Conservation (phyloP, 2,113 vertebrate genomes). For the Dolichotis patagonum region DNA sequence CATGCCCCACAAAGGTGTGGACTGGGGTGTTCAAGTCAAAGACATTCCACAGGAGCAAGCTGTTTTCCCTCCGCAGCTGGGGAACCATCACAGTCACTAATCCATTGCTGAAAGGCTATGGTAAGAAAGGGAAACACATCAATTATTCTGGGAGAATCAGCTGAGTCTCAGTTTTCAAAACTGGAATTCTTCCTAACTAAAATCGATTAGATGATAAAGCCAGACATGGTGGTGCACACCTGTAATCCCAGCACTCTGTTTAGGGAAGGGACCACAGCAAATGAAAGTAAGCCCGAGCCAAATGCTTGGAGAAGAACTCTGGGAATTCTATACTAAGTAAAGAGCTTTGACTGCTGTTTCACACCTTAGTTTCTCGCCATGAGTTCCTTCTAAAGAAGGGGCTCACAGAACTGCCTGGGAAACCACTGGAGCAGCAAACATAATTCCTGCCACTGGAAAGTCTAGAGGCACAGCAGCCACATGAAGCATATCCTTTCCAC, state of each 20-base stretch:
- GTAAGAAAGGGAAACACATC: conserved; percentile 1
- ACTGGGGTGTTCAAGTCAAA: conserved; percentile 96
- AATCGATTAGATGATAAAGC: neutral
- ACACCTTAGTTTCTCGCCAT: neutral
- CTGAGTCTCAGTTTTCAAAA: neutral
- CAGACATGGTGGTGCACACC: neutral
- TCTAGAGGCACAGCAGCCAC: neutral
- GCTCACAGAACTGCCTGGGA: neutral
- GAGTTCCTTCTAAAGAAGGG: neutral
- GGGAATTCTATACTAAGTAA: neutral
- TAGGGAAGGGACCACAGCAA: neutral
- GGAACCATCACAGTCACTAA: conserved; percentile 99
- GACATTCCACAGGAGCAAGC: conserved; percentile 96
- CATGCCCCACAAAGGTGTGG: conserved; percentile 97
- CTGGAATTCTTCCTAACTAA: neutral
- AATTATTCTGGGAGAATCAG: neutral
- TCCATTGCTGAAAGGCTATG: conserved; percentile 96
- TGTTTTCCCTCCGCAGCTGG: conserved; percentile 97
- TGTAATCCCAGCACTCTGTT: neutral
- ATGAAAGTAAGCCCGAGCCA: neutral
- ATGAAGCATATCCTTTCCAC: neutral
- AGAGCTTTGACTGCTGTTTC: neutral
- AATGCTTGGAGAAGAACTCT: neutral
- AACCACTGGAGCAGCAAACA: neutral
- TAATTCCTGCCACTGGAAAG: neutral